Percentiles rank a stretch among this genome's conserved stretches.
phyloP scores from a whole-genome alignment of 2,113 vertebrate genomes.

The Vulpes ferrilata region DNA sequence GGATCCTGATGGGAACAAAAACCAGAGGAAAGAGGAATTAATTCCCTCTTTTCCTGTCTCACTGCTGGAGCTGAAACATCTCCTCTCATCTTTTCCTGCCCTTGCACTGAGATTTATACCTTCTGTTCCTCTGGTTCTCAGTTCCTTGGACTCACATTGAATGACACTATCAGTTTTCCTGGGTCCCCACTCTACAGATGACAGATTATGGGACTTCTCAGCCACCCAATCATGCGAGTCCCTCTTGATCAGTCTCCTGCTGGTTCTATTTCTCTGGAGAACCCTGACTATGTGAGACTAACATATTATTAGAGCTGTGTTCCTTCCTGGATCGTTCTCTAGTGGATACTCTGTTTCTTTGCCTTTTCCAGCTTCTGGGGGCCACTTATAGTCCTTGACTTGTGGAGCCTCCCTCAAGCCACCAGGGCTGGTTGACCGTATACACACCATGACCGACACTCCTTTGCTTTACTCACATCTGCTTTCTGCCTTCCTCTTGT shows the following conservation, averaged over 20 bases:
- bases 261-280: not conserved
- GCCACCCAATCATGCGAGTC: not conserved
- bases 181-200: not conserved
- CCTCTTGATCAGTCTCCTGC: not conserved
- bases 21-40: not conserved
- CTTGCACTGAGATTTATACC: not conserved
- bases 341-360: not conserved
- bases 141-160: not conserved
- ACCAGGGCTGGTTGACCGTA: rapidly evolving
- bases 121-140: not conserved
- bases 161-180: not conserved
- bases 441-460: too few species aligned
- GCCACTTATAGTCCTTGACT: too few species aligned
- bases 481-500: not conserved
- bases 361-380: not conserved
- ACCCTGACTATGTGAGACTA: not conserved
- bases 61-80: not conserved
- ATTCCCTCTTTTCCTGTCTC: not conserved
- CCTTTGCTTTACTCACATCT: not conserved
- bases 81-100: not conserved
- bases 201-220: not conserved
- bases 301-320: not conserved
- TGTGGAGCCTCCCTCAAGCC: not conserved
- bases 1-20: not conserved
- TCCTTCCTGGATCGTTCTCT: not conserved